Percentiles rank a stretch among this genome's conserved stretches.
Evolutionary conservation across 2,797 vertebrate species (phyloP).

Genomic region (Remorina albescens): DNA sequence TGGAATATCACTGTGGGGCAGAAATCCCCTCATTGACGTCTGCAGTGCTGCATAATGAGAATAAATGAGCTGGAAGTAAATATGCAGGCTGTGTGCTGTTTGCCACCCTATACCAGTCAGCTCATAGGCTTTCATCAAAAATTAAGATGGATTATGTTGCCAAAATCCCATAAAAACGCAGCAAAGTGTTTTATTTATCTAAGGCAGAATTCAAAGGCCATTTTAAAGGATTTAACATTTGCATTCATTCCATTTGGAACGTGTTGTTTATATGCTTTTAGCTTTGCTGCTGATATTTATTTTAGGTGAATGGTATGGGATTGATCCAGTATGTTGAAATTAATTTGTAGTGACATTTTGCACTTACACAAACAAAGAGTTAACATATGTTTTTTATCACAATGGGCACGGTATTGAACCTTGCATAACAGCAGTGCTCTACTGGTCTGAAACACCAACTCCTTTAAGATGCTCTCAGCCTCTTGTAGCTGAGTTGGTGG

Average conservation of each 20-base stretch:
- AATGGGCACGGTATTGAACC: constrained; percentile 34
- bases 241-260: constrained; percentile 33
- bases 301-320: constrained; percentile 14
- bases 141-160: constrained; percentile 81
- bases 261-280: constrained; percentile 33
- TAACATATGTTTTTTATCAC: constrained; percentile 43
- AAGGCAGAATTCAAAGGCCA: constrained; percentile 51
- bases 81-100: constrained; percentile 82
- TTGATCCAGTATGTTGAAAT: constrained; percentile 33
- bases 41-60: constrained; percentile 85
- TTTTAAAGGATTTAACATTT: constrained; percentile 47
- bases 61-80: constrained; percentile 89
- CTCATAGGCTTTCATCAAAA: constrained; percentile 81
- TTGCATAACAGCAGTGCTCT: constrained; percentile 35
- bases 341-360: constrained; percentile 35
- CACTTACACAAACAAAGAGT: constrained; percentile 39
- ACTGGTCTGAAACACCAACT: constrained; percentile 39
- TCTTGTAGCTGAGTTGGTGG: constrained; percentile 44
- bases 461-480: constrained; percentile 31
- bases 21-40: constrained; percentile 83
- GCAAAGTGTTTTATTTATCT: constrained; percentile 71
- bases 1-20: constrained; percentile 80
- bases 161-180: constrained; percentile 67
- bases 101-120: constrained; percentile 71
- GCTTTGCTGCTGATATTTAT: constrained; percentile 29